Percentiles rank a stretch among this genome's conserved stretches.
These are phyloP conservation scores for Corynorhinus townsendii DNA, from an alignment of 2,113 vertebrate genomes.

Conservation along the genomic window DNA sequence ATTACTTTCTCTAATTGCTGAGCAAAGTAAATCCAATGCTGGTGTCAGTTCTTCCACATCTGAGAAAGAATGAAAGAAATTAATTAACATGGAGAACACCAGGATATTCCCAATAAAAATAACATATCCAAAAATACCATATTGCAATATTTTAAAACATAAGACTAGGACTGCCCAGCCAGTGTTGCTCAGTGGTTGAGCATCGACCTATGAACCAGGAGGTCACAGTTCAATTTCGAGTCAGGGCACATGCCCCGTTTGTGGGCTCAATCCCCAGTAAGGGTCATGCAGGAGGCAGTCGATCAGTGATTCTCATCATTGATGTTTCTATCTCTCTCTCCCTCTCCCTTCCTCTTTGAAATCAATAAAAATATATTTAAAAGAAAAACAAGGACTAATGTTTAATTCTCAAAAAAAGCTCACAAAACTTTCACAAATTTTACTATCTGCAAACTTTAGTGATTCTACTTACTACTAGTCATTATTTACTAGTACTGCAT, in stretches of 20 bases:
- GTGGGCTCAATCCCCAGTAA: no score
- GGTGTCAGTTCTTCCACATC: constrained; percentile 89
- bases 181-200: no score
- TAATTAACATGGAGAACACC: not conserved
- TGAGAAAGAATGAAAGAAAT: constrained; percentile 67
- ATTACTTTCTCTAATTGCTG: constrained; percentile 88
- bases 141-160: not conserved
- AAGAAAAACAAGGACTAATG: not conserved
- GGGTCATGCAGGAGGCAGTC: no score
- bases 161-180: not conserved
- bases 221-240: no score
- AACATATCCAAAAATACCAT: not conserved
- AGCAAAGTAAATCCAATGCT: constrained; percentile 90
- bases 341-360: no score
- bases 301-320: no score
- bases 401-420: not conserved
- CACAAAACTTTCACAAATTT: not conserved
- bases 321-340: no score
- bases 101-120: not conserved
- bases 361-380: no score
- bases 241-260: no score
- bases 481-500: not conserved
- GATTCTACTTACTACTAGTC: not conserved
- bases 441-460: not conserved
- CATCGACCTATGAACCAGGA: no score